These are phyloP conservation scores for Selene dorsalis DNA, from an alignment of 2,797 vertebrate species.

Conservation along the genomic window DNA sequence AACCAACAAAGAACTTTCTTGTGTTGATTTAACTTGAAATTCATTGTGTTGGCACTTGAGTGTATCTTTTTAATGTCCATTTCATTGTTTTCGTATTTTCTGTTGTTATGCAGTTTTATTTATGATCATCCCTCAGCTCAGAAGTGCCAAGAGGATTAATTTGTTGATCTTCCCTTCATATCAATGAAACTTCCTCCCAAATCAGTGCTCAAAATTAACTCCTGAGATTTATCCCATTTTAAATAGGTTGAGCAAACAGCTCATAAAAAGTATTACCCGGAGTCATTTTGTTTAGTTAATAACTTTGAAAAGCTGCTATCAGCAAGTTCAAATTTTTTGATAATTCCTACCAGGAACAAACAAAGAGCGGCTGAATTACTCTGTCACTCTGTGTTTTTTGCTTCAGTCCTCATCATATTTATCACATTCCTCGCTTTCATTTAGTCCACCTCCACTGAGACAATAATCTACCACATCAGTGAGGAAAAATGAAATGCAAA, in stretches of 20 bases:
- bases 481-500: slow-evolving; percentile 67
- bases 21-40: neutral
- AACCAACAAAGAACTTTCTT: neutral
- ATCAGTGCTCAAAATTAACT: slow-evolving; percentile 44
- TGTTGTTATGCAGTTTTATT: neutral
- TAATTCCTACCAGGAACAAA: slow-evolving; percentile 79
- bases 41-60: neutral
- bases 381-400: slow-evolving; percentile 45
- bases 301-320: slow-evolving; percentile 73
- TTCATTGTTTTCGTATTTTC: neutral
- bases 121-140: neutral
- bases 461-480: slow-evolving; percentile 55
- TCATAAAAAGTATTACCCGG: slow-evolving; percentile 67
- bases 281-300: slow-evolving; percentile 83
- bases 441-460: slow-evolving; percentile 52
- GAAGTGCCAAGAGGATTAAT: neutral
- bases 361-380: slow-evolving; percentile 64
- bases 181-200: slow-evolving; percentile 23
- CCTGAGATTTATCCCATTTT: slow-evolving; percentile 62
- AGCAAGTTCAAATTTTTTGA: slow-evolving; percentile 73
- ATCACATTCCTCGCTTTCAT: slow-evolving; percentile 63
- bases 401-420: slow-evolving; percentile 70
- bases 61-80: neutral
- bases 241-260: slow-evolving; percentile 68
- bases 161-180: slow-evolving; percentile 11